phyloP scores from a whole-genome alignment of 2,797 vertebrate genomes.

The Rallus crepitans region DNA sequence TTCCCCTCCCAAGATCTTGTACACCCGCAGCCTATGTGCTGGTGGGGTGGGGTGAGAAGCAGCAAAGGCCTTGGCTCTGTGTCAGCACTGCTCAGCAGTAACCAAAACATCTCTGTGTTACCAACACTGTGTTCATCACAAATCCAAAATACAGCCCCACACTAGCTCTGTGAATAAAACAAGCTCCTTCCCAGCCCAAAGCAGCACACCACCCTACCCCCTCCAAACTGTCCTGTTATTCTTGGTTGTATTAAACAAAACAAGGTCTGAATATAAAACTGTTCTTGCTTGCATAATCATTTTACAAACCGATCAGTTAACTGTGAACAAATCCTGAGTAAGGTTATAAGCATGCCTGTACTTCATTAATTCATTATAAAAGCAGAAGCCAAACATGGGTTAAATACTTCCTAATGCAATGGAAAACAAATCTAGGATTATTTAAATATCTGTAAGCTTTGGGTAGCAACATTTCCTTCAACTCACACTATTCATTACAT shows the following conservation, averaged over 20 bases:
- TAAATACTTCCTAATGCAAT: not conserved
- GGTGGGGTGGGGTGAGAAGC: too few relatives aligned
- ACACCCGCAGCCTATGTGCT: too few relatives aligned
- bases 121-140: too few relatives aligned
- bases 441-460: not conserved
- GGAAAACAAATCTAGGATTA: not conserved
- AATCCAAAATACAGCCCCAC: too few relatives aligned
- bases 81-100: too few relatives aligned
- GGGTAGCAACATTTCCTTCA: not conserved
- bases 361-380: not conserved
- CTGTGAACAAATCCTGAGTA: not conserved
- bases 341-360: not conserved
- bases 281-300: not conserved
- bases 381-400: not conserved
- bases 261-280: not conserved
- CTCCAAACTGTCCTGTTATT: not conserved
- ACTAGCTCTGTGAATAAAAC: not conserved
- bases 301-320: not conserved
- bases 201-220: fast-evolving
- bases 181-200: not conserved
- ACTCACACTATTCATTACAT: not conserved
- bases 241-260: not conserved
- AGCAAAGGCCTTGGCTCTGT: too few relatives aligned
- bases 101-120: too few relatives aligned
- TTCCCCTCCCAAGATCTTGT: too few relatives aligned